phyloP scores from a whole-genome alignment of 2,888 invertebrate species.

The Drosophila formosana region DNA sequence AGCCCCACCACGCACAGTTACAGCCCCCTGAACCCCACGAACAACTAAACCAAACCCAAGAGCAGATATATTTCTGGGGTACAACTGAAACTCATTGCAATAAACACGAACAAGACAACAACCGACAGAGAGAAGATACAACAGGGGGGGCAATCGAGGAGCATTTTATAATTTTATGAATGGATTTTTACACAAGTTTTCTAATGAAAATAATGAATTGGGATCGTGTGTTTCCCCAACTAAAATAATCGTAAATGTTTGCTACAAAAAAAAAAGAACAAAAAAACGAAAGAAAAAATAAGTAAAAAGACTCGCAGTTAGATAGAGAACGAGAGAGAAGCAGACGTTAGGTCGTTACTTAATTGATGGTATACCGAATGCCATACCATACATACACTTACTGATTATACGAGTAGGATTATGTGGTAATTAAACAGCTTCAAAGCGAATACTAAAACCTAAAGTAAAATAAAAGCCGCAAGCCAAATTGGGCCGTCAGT shows the following conservation, averaged over 20 bases:
- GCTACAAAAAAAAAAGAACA: background rate
- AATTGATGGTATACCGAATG: slow-evolving; percentile 44
- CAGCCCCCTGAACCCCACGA: slow-evolving; percentile 18
- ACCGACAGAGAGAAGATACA: background rate
- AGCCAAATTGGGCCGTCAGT: slow-evolving; percentile 67
- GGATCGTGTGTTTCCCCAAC: slow-evolving; percentile 22
- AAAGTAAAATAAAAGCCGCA: slow-evolving; percentile 46
- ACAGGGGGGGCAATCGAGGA: slow-evolving; percentile 17
- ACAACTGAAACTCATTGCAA: slow-evolving; percentile 53
- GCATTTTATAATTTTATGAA: slow-evolving; percentile 51
- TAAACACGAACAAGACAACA: slow-evolving; percentile 37
- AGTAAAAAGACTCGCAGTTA: slow-evolving; percentile 39
- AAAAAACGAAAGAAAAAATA: background rate
- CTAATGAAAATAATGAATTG: slow-evolving; percentile 42
- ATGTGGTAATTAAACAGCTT: slow-evolving; percentile 37
- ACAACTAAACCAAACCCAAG: slow-evolving; percentile 1
- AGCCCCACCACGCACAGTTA: slow-evolving; percentile 41
- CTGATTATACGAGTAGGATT: slow-evolving; percentile 42
- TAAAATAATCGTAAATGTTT: slow-evolving; percentile 47
- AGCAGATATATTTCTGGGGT: slow-evolving; percentile 13
- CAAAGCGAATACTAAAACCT: slow-evolving; percentile 48
- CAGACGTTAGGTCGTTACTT: slow-evolving; percentile 67
- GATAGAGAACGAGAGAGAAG: slow-evolving; percentile 25
- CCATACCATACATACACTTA: slow-evolving; percentile 26
- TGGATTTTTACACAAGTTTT: slow-evolving; percentile 61